These are phyloP conservation scores for Ploceus nigricollis DNA, from an alignment of 2,113 vertebrate species.

Conservation along the genomic window DNA sequence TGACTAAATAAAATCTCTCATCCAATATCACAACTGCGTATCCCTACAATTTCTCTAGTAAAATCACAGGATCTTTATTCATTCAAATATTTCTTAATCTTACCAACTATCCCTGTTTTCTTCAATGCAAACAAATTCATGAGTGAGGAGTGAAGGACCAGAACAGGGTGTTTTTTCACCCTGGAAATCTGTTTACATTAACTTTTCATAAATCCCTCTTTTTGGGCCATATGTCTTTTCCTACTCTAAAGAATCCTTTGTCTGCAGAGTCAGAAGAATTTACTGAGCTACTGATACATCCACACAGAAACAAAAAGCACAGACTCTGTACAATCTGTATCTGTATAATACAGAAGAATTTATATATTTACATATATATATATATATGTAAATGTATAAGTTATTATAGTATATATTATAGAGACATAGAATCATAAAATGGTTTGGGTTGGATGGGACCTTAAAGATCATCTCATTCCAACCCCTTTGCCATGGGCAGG, in stretches of 20 bases:
- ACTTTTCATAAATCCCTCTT: background rate
- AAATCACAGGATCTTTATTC: background rate
- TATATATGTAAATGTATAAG: rapidly evolving
- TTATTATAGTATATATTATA: background rate
- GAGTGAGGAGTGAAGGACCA: background rate
- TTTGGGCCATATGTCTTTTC: background rate
- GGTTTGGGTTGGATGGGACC: background rate
- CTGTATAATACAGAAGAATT: background rate
- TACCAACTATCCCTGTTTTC: background rate
- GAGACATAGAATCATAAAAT: background rate
- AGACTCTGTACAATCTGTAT: background rate
- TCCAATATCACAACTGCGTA: background rate
- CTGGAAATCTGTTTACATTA: background rate
- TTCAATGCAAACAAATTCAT: background rate
- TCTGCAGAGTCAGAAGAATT: background rate
- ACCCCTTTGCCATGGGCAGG: background rate
- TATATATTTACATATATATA: too few species aligned
- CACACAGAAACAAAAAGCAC: background rate
- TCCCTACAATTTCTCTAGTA: background rate
- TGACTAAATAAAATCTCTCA: background rate
- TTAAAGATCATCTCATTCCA: background rate
- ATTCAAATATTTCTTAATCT: background rate
- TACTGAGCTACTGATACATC: background rate
- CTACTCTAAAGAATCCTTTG: background rate
- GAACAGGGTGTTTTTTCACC: background rate